Base-by-base conservation (phyloP, 37 sponge, comb jelly and placozoan species). In the Spongia lamella region DNA sequence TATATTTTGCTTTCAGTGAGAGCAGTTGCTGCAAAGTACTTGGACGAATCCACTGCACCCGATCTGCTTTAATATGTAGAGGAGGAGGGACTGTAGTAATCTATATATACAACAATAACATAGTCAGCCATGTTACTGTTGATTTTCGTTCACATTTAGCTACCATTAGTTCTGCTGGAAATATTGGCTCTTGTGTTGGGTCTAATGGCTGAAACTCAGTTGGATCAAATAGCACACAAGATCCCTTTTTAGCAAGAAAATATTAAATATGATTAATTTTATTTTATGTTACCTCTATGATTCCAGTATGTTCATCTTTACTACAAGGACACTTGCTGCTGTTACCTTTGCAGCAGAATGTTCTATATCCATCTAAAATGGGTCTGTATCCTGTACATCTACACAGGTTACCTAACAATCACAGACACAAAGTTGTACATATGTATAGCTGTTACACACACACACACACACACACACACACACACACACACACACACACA, bases 381-480 rank as follows among this genome's bases (percentile, higher is more conserved):
- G 87, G 81, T 73, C 87, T 11, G 43, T 86, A 86, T 29, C 87
- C 87, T 3, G 87, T 86, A 66, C 87, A 86, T 4, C 87, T 69
- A 40, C 87, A 86, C 6, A 86, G 61, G 68, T 86, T 86, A 32
- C 84, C 70, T 68, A 58, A 58, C 7, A 11, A 13, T 5, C 5
- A 43, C 5, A 13, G 47, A 43, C 7, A 58, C 11, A 58, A 11
- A 14, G 30, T 14, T 11, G 5, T 7, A 38, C 13, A 29, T 34
- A 19, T 29, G 7, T n/a, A n/a, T n/a, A n/a, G n/a, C n/a, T n/a
- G n/a, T n/a, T n/a, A n/a, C 30, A 26, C 33, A 27, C 33, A 26
- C 7, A 64, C 27, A 30, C 11, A 64, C n/a, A n/a, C n/a, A n/a
- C n/a, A n/a, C n/a, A n/a, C n/a, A n/a, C 30, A 14, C 21, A 38